phyloP scores from a whole-genome alignment of 2,797 vertebrate species.

The Phylloscopus collybita region DNA sequence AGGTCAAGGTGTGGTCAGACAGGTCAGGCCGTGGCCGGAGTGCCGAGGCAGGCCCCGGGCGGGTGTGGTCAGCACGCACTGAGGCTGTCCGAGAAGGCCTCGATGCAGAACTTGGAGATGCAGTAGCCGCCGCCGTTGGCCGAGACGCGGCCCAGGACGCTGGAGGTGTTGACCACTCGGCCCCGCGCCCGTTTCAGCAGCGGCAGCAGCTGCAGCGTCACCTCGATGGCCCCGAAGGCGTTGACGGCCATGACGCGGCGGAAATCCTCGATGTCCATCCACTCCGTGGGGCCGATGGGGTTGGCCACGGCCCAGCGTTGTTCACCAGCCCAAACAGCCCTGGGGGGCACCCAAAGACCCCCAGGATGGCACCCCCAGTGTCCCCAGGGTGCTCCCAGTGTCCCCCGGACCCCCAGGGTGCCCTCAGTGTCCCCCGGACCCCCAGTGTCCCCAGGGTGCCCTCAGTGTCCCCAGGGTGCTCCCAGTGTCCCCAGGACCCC shows the following conservation, averaged over 20 bases:
- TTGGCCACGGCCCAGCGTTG: conserved; percentile 89
- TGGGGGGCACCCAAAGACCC: conserved; percentile 19
- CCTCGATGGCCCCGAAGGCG: conserved; percentile 85
- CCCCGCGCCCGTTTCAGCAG: conserved; percentile 86
- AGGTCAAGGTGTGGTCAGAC: no score
- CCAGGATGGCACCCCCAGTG: neutral
- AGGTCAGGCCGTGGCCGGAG: neutral
- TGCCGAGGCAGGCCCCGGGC: no score
- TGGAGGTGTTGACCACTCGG: conserved; percentile 88
- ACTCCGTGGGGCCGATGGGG: conserved; percentile 91
- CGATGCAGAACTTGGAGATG: conserved; percentile 90
- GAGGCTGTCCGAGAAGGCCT: conserved; percentile 93
- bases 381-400: no score
- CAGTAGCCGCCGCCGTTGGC: conserved; percentile 93
- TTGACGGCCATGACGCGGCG: conserved; percentile 86
- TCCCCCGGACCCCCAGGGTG: no score
- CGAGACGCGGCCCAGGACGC: conserved; percentile 87
- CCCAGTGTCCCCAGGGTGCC: no score
- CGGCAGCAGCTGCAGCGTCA: conserved; percentile 88
- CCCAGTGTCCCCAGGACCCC: no score
- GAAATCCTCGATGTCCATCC: conserved; percentile 89
- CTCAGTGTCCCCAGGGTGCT: no score
- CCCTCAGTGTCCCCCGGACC: no score
- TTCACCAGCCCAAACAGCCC: conserved; percentile 95
- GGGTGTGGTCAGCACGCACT: conserved; percentile 67